A percentile compares a stretch with the other conserved stretches of the same genome.
These are phyloP conservation scores for Eupithecia exiguata DNA, from an alignment of 2,888 invertebrate species.

Conservation along the genomic window DNA sequence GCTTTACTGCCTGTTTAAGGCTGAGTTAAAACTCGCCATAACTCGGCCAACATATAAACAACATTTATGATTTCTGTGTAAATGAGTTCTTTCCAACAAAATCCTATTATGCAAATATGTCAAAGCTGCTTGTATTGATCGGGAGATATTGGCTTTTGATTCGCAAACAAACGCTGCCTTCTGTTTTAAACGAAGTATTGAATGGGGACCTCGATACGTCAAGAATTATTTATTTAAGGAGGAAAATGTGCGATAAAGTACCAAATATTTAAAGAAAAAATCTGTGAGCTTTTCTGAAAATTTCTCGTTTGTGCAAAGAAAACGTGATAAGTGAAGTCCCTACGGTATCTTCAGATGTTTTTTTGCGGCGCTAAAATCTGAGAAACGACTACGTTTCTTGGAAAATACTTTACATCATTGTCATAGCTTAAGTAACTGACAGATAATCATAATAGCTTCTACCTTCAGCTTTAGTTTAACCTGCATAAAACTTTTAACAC, in stretches of 20 bases:
- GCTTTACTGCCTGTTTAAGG: too few relatives aligned
- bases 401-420: neutral
- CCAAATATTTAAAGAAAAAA: neutral
- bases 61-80: conserved; percentile 5
- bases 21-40: neutral
- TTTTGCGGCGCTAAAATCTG: neutral
- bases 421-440: neutral
- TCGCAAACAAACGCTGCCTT: conserved; percentile 75
- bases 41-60: neutral
- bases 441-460: neutral
- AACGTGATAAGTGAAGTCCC: neutral
- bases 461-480: neutral
- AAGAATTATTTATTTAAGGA: conserved; percentile 22
- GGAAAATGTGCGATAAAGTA: conserved; percentile 10
- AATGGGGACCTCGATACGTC: conserved; percentile 28
- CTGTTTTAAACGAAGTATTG: conserved; percentile 69
- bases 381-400: neutral
- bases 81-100: conserved; percentile 59
- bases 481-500: neutral
- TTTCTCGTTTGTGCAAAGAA: neutral
- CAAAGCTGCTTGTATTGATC: conserved; percentile 77
- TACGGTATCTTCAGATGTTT: neutral
- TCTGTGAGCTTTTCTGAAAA: neutral
- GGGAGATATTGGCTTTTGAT: conserved; percentile 78
- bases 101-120: conserved; percentile 81